Evolutionary conservation across 2,888 invertebrate species (phyloP), one percentile per base, ranked within the genome.

Genomic region (Hypolimnas misippus): DNA sequence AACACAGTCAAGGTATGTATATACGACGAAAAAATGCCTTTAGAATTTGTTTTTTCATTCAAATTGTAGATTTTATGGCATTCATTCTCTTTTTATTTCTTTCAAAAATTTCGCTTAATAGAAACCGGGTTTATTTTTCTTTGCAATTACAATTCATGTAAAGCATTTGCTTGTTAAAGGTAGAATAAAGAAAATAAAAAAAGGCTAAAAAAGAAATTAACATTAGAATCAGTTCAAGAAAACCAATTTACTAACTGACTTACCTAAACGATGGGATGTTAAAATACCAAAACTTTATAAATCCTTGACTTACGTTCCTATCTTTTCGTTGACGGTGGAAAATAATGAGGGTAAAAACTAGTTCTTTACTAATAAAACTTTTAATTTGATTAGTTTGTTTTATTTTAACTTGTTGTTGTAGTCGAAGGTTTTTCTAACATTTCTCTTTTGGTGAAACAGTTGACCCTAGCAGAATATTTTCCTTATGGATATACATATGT

Each of bases 381-480:
- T 53, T 59, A 53, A 33, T 52, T 53, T 59, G 44, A 53, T 53
- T 58, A 44, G 42, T 58, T 52, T 52, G 58, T 52, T 58, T 33
- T 31, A 42, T 58, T 42, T 19, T 46, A 46, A 21, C 21, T 46
- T 19, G 6, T 46, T 6, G 21, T 46, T 12, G 10, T 1, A 46
- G 17, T 7, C 2, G n/a, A 8, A 10, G 17, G 17, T 46, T 21
- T 21, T 21, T n/a, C n/a, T n/a, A n/a, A n/a, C n/a, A n/a, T n/a
- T n/a, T 42, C 17, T 42, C 17, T 10, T 7, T 7, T 42, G 10
- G 16, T 10, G 42, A 42, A 40, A 42, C 19, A 19, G 16, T 42
- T 19, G 17, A 3, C 1, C 10, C 3, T 10, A 0, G 3, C 8
- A 17, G 3, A 42, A 33, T 8, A n/a, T n/a, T n/a, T n/a, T n/a